A percentile compares a stretch with the other conserved stretches of the same genome.
phyloP scores from a whole-genome alignment of 2,888 invertebrate genomes.

The Lissocephala sabroskyi region DNA sequence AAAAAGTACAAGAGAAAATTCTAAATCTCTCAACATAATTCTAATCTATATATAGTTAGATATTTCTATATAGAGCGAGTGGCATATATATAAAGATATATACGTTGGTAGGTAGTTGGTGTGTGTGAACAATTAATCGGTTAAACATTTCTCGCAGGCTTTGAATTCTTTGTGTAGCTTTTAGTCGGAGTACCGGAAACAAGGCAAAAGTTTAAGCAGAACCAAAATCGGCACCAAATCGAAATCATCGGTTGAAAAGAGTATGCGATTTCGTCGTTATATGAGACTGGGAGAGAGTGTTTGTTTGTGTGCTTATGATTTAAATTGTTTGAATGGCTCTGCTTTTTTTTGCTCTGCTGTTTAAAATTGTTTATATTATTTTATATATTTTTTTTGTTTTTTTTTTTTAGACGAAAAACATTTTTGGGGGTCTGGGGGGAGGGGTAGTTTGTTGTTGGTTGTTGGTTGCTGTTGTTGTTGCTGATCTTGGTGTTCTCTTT shows the following conservation, averaged over 20 bases:
- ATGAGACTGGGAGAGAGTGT: too few species aligned
- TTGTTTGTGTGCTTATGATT: too few species aligned
- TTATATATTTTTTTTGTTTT: conserved; percentile 12
- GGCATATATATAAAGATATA: conserved; percentile 8
- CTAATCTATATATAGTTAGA: conserved; percentile 22
- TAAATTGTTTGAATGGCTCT: too few species aligned
- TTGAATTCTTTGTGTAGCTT: too few species aligned
- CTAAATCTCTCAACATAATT: conserved; percentile 46
- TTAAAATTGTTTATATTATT: conserved; percentile 18
- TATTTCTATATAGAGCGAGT: neutral
- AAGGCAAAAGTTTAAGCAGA: too few species aligned
- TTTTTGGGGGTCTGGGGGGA: neutral
- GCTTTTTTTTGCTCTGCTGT: conserved; percentile 16
- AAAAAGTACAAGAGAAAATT: too few species aligned
- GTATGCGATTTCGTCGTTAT: too few species aligned
- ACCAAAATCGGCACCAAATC: too few species aligned
- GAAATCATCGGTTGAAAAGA: too few species aligned
- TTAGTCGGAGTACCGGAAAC: too few species aligned
- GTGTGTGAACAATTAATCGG: conserved; percentile 11
- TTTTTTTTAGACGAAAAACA: conserved; percentile 6
- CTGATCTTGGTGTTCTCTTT: neutral
- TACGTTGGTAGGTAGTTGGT: conserved; percentile 18
- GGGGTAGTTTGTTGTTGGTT: neutral
- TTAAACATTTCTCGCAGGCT: conserved; percentile 5
- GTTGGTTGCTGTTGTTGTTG: neutral